These are phyloP conservation scores for Myotis brandtii DNA, from an alignment of 2,113 vertebrate species.

Conservation along the genomic window DNA sequence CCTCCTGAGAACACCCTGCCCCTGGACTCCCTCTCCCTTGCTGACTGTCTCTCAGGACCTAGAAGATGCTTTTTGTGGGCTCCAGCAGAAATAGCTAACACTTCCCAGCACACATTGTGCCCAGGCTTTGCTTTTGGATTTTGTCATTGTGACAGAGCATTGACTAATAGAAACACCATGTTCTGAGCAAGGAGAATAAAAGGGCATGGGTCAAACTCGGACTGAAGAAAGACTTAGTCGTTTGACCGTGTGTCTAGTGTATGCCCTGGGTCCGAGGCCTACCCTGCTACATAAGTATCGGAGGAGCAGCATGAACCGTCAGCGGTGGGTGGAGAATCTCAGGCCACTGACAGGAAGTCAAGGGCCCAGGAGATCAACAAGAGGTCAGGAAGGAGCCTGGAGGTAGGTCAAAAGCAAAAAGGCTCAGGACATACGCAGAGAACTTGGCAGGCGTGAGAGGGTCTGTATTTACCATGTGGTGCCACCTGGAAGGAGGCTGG, in stretches of 20 bases:
- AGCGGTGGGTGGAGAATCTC: not conserved
- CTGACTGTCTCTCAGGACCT: not conserved
- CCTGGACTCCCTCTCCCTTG: not conserved
- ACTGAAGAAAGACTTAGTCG: not conserved
- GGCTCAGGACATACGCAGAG: not conserved
- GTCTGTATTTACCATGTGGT: not conserved
- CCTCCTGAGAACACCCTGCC: not conserved
- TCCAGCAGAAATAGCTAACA: not conserved
- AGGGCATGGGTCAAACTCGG: not conserved
- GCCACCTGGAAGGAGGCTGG: not conserved
- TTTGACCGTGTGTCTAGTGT: not conserved
- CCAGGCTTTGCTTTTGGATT: not conserved
- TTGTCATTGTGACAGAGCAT: not conserved
- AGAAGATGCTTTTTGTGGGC: not conserved
- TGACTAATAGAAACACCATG: not conserved
- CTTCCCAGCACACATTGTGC: not conserved
- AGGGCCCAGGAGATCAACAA: not conserved
- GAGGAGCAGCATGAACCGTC: not conserved
- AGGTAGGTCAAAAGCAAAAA: not conserved
- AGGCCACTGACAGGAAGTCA: not conserved
- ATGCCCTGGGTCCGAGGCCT: too few relatives aligned
- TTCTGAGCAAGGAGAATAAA: not conserved
- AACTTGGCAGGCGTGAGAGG: not conserved
- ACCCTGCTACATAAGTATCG: not conserved
- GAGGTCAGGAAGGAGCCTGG: not conserved